Percentiles rank a stretch among this genome's conserved stretches.
Conservation (phyloP, 2,113 vertebrate species). For the Puffinus mauretanicus region DNA sequence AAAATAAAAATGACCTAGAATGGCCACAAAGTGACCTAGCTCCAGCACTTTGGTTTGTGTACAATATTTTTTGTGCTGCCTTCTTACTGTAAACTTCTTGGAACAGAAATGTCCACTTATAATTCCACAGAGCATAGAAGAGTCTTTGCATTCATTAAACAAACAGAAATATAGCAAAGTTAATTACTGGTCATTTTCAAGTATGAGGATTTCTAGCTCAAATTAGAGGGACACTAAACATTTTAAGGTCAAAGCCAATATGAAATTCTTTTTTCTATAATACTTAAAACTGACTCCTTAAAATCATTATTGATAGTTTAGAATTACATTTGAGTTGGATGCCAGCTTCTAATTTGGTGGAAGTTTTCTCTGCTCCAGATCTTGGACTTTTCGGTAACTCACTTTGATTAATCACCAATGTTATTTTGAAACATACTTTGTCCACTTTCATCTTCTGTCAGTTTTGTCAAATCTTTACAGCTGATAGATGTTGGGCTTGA, state of each 20-base stretch:
- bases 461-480: background rate
- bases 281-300: background rate
- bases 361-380: background rate
- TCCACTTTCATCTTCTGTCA: background rate
- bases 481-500: background rate
- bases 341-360: background rate
- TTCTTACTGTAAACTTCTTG: background rate
- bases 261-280: background rate
- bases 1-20: background rate
- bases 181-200: background rate
- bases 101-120: background rate
- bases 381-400: background rate
- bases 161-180: background rate
- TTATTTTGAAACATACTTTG: background rate
- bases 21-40: background rate
- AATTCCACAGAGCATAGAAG: background rate
- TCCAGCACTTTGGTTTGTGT: background rate
- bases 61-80: background rate
- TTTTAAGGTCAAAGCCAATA: background rate
- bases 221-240: background rate
- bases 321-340: background rate
- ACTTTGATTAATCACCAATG: background rate
- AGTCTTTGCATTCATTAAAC: background rate
- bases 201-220: background rate
- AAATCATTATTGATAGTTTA: background rate